A percentile compares a stretch with the other conserved stretches of the same genome.
These are phyloP conservation scores for Apodemia duryi DNA, from an alignment of 2,888 invertebrate species.

Conservation along the genomic window DNA sequence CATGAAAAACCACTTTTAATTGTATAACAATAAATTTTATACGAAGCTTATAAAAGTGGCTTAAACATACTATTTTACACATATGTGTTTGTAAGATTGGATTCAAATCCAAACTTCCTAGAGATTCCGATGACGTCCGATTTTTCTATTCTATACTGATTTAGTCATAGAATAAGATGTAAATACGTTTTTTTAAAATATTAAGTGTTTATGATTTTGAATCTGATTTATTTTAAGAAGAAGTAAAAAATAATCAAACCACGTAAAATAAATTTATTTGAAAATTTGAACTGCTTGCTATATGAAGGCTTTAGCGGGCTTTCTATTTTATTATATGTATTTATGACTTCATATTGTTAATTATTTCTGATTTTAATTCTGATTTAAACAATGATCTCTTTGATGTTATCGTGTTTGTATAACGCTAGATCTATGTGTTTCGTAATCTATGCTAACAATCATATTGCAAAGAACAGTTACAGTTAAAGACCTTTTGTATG, in stretches of 20 bases:
- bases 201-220: neutral
- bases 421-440: neutral
- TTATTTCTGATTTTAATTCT: neutral
- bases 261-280: neutral
- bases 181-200: neutral
- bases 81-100: neutral
- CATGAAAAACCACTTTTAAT: neutral
- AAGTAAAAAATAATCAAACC: neutral
- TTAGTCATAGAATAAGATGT: constrained; percentile 11
- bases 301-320: neutral
- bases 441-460: neutral
- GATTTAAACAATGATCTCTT: neutral
- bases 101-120: neutral
- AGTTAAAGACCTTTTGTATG: neutral
- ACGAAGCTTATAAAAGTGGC: neutral
- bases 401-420: neutral
- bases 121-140: constrained; percentile 2
- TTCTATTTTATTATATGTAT: neutral
- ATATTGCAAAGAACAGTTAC: neutral
- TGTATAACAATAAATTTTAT: neutral
- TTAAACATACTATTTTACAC: neutral
- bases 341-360: constrained; percentile 58
- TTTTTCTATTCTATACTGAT: constrained; percentile 8
- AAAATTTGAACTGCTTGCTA: neutral
- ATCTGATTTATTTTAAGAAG: neutral